A percentile compares a stretch with the other conserved stretches of the same genome.
phyloP scores from a whole-genome alignment of 2,113 vertebrate genomes.

The Phylloscopus trochiloides region DNA sequence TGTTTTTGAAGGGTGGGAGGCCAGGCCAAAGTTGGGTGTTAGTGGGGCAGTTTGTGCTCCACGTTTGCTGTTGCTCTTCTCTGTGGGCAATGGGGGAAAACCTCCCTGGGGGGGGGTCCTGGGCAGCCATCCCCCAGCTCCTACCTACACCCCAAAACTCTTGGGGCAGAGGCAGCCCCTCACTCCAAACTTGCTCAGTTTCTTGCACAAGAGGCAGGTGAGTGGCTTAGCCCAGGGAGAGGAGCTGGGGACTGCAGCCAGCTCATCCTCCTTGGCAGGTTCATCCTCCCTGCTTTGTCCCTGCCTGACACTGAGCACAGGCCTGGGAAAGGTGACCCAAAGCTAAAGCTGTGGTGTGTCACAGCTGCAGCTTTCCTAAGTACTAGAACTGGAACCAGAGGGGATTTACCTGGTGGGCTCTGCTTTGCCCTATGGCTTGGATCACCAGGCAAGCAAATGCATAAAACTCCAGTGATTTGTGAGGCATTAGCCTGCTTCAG shows the following conservation, averaged over 20 bases:
- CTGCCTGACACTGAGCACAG: not conserved
- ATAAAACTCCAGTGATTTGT: fast-evolving
- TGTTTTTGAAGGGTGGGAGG: not conserved
- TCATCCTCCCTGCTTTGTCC: not conserved
- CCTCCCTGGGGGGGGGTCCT: fast-evolving
- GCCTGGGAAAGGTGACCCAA: not conserved
- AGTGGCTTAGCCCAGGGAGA: fast-evolving
- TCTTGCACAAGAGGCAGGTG: not conserved
- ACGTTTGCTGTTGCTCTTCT: fast-evolving
- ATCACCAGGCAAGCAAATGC: not conserved
- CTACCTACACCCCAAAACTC: not conserved
- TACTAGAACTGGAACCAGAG: not conserved
- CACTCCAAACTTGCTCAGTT: fast-evolving
- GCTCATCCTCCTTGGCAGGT: not conserved
- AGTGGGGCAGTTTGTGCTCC: not conserved
- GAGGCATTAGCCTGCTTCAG: not conserved
- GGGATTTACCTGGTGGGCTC: not conserved
- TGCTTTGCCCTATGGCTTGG: not conserved
- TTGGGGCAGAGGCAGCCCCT: not conserved
- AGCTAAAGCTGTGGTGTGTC: not conserved
- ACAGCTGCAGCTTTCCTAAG: not conserved
- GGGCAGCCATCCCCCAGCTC: not conserved
- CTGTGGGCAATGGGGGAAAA: not conserved
- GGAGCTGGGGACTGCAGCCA: fast-evolving
- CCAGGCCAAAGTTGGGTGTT: not conserved